Evolutionary conservation across 2,113 vertebrate species (phyloP), one percentile per base, ranked within the genome.

Genomic region (Colinus virginianus): DNA sequence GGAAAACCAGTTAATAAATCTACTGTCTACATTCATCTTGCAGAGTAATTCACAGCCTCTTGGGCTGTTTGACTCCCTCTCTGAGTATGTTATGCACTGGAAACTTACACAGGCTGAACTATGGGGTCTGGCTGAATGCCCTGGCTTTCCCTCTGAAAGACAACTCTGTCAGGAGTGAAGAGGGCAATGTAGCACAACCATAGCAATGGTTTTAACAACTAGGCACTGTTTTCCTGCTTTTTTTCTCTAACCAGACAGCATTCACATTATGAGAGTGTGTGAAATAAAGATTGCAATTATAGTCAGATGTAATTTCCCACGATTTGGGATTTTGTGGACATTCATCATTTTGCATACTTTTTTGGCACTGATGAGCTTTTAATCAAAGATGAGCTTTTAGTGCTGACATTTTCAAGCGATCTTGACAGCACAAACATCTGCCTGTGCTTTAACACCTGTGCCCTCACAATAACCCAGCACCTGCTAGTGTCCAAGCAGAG

Each of bases 101-200:
- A 78, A 94, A 69, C 18, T 87, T 58, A 48, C 46, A 13, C 0
- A 9, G 69, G 32, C 84, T 14, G 1, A 30, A 77, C 49, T 1
- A 5, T 1, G 26, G 84, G 43, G 36, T 48, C 90, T 94, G 92
- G 80, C 86, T 2, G 5, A 0, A 58, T 23, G 40, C 86, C 62
- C 36, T 7, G 26, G 69, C 14, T 34, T 69, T 16, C 68, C 3
- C 30, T 84, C 76, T 69, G 66, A 84, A 93, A 90, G 82, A 32
- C 75, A 74, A 56, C 90, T 78, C 93, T 93, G 90, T 88, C 88
- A 87, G 74, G 36, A 94, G 90, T 59, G 58, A 83, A 88, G 84
- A 94, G 87, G 80, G 77, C 88, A 93, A 90, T 32, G 88, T 7
- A 90, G 70, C 66, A 78, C 84, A 25, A 15, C 10, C 79, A 56